These are phyloP conservation scores for Crambe crambe DNA, from an alignment of 37 sponge, comb jelly and placozoan genomes.

Conservation along the genomic window DNA sequence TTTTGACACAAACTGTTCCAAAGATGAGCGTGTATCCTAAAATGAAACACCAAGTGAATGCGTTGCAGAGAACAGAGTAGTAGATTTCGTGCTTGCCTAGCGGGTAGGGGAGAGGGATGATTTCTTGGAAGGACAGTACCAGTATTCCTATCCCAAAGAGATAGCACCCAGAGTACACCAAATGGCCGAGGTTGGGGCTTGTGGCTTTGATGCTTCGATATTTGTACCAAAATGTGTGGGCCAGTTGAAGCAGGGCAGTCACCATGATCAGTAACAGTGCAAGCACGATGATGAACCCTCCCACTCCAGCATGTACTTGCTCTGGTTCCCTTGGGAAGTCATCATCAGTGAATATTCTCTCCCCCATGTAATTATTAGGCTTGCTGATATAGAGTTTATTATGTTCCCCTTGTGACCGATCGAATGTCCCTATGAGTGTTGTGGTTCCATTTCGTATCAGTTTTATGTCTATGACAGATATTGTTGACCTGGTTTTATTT, in stretches of 20 bases:
- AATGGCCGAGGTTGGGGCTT: constrained; percentile 28
- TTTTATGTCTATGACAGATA: neutral
- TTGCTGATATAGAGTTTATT: too few relatives aligned
- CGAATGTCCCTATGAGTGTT: neutral
- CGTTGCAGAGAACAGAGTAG: constrained; percentile 24
- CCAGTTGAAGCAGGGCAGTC: constrained; percentile 9
- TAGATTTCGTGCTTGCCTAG: too few relatives aligned
- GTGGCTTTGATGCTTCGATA: constrained; percentile 29
- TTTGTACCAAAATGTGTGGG: constrained; percentile 1
- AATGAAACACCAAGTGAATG: neutral
- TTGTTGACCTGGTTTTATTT: neutral
- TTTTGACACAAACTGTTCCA: constrained; percentile 39
- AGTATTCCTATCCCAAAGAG: constrained; percentile 4
- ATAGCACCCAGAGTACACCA: constrained; percentile 42
- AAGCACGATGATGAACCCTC: neutral
- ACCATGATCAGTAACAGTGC: neutral
- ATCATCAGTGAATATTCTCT: neutral
- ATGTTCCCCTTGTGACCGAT: neutral
- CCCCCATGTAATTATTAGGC: neutral
- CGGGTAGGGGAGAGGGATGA: neutral
- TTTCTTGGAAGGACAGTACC: constrained; percentile 8
- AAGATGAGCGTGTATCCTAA: constrained; percentile 29
- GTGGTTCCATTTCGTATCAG: neutral
- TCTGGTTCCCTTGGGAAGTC: neutral
- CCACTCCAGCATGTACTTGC: constrained; percentile 1